phyloP scores from a whole-genome alignment of 2,888 invertebrate genomes.

The Prenolepis imparis region DNA sequence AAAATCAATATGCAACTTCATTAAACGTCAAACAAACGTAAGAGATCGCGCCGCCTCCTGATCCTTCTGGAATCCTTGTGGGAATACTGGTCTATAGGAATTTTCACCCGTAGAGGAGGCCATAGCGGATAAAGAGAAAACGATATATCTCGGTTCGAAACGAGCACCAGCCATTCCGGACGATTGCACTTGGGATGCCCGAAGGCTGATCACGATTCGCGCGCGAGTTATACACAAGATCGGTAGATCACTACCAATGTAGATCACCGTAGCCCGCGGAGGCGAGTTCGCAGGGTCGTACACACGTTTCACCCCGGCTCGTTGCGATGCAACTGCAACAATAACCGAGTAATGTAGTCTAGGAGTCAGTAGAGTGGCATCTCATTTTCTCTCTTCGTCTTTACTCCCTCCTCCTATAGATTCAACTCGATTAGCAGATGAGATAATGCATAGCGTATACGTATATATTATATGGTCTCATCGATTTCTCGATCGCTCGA shows the following conservation, averaged over 20 bases:
- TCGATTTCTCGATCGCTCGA: conserved; percentile 41
- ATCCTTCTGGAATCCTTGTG: conserved; percentile 64
- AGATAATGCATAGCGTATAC: conserved; percentile 69
- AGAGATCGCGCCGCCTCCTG: neutral
- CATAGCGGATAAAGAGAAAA: conserved; percentile 66
- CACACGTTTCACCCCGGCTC: conserved; percentile 72
- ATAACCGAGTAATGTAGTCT: conserved; percentile 64
- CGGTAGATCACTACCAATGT: conserved; percentile 84
- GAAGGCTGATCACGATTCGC: conserved; percentile 83
- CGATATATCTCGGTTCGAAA: conserved; percentile 70
- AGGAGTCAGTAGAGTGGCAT: conserved; percentile 32
- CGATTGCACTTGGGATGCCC: conserved; percentile 80
- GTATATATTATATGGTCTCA: conserved; percentile 66
- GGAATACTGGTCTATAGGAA: conserved; percentile 68
- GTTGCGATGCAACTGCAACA: conserved; percentile 72
- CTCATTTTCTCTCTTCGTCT: conserved; percentile 13
- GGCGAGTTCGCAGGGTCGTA: conserved; percentile 73
- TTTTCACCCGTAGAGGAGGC: conserved; percentile 61
- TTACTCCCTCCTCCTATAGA: neutral
- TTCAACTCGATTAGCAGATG: conserved; percentile 70
- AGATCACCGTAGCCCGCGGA: conserved; percentile 79
- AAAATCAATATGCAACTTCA: neutral
- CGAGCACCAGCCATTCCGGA: conserved; percentile 75
- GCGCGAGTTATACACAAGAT: conserved; percentile 78
- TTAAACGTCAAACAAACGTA: neutral